Base-by-base conservation (phyloP, 2,797 vertebrate genomes). In the Protonibea diacanthus region DNA sequence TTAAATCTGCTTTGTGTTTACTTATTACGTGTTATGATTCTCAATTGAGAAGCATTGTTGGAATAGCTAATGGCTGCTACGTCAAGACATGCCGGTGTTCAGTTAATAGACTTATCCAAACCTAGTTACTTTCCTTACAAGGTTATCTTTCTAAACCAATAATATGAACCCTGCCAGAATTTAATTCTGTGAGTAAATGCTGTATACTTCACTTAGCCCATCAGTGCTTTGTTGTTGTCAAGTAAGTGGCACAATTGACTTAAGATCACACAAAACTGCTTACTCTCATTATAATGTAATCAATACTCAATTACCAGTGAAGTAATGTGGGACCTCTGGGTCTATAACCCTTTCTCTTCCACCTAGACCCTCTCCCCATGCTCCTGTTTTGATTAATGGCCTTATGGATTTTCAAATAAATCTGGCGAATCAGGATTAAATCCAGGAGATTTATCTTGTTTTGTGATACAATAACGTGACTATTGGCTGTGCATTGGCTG, bases 301-400 rank as follows among this genome's bases (percentile, higher is more conserved):
- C 91, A 90, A 92, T 94, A 93, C 84, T 88, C 84, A 92, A 94
- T 94, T 93, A 94, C 87, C 85, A 87, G 83, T 84, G 75, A 88
- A 81, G 90, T 85, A 88, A 90, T 89, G 82, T 78, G 77, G 77
- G 84, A 82, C 78, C 69, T 86, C 57, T 71, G 81, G 78, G 84
- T 76, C 76, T 80, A 65, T 79, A 78, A 81, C 82, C 85, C 84
- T 72, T 77, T 82, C 78, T 49, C 59, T 67, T 70, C 64, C 80
- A 84, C 59, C 78, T 51, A 56, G 77, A 79, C 45, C 81, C 74
- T 52, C 65, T 56, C n/a, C 59, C 57, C 29, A 27, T 51, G 45
- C 62, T 60, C 44, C 58, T 75, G 76, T 84, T 83, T 83, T 91
- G 87, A 93, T 93, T 90, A 92, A 92, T 90, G 82, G 76, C 42